A percentile compares a stretch with the other conserved stretches of the same genome.
phyloP scores from a whole-genome alignment of 2,113 vertebrate genomes.

The Accipiter cooperii region DNA sequence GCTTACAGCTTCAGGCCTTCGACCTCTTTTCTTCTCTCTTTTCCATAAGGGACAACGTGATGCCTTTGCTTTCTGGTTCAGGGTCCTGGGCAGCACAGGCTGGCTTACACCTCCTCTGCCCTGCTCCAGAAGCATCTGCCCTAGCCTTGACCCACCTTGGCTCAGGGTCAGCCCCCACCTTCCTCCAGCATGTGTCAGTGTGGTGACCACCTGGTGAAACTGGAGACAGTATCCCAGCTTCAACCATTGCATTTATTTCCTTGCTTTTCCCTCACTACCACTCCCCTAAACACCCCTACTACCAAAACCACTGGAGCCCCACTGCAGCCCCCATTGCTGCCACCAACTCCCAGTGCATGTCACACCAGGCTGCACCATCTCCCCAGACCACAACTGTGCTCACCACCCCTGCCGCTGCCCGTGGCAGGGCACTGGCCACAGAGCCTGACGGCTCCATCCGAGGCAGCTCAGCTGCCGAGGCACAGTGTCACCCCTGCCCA shows the following conservation, averaged over 20 bases:
- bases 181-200: neutral
- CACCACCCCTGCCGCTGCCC: neutral
- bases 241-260: neutral
- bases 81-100: neutral
- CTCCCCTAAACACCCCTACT: neutral
- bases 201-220: neutral
- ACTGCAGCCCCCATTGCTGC: neutral
- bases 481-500: neutral
- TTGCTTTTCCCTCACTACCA: neutral
- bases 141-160: neutral
- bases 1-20: neutral
- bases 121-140: neutral
- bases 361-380: neutral
- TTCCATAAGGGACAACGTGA: neutral
- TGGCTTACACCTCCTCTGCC: neutral
- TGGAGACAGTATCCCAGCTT: neutral
- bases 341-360: neutral
- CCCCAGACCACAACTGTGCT: neutral
- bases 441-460: fast-evolving
- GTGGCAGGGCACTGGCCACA: neutral
- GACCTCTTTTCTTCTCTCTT: neutral
- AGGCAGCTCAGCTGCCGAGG: neutral
- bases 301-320: neutral
- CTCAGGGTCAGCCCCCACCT: neutral
- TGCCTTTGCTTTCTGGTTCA: neutral